Conservation (phyloP, 2,113 vertebrate species). For the Orycteropus afer region DNA sequence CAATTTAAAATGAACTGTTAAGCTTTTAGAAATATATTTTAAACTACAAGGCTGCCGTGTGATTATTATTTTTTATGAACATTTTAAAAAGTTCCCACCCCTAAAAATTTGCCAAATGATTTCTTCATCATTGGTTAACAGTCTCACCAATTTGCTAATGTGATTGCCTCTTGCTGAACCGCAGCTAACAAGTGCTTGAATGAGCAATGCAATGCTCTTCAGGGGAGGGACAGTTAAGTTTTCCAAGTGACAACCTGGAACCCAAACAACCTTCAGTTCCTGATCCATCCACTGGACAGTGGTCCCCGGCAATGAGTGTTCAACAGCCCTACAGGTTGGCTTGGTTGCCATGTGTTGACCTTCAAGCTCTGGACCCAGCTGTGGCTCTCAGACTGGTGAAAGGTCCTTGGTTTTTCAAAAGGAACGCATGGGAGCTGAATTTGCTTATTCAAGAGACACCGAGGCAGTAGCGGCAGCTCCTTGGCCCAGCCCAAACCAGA, state of each 20-base stretch:
- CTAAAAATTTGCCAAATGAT: constrained; percentile 85
- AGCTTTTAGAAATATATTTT: constrained; percentile 86
- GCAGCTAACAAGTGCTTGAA: constrained; percentile 71
- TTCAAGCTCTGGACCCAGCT: constrained; percentile 51
- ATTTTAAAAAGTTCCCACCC: constrained; percentile 87
- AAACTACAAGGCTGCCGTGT: constrained; percentile 86
- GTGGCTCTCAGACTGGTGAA: constrained; percentile 39
- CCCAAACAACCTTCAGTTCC: constrained; percentile 52
- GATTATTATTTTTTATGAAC: constrained; percentile 80
- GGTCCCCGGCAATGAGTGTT: not conserved
- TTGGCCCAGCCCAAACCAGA: constrained; percentile 68
- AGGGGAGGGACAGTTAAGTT: not conserved
- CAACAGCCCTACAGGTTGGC: constrained; percentile 11
- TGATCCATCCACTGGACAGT: not conserved
- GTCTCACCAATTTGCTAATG: constrained; percentile 75
- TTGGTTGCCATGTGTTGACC: not conserved
- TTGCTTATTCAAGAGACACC: constrained; percentile 64
- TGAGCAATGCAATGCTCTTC: constrained; percentile 34
- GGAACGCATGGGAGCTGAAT: constrained; percentile 63
- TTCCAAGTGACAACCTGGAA: constrained; percentile 68
- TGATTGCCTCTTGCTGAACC: constrained; percentile 55
- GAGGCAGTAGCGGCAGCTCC: constrained; percentile 75
- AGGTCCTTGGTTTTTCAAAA: constrained; percentile 52
- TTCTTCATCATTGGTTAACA: constrained; percentile 65
- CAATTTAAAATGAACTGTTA: constrained; percentile 84